Conservation (phyloP, 2,888 invertebrate genomes). For the Agrotis ipsilon region DNA sequence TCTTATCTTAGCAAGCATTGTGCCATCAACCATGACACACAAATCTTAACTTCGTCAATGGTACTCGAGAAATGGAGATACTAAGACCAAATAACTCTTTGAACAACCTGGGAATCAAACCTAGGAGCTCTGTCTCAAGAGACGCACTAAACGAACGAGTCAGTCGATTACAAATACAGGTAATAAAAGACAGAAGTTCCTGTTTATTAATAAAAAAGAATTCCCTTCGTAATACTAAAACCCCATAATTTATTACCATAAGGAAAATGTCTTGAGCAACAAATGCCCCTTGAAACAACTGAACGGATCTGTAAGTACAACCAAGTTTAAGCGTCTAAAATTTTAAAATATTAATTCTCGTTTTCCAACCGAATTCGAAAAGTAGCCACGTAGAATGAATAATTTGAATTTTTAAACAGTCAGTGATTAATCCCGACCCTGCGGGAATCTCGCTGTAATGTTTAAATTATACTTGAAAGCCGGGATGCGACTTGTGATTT, state of each 20-base stretch:
- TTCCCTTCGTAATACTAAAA: constrained; percentile 21
- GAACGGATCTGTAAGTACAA: constrained; percentile 48
- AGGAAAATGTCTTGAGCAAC: constrained; percentile 25
- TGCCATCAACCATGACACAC: too few species aligned
- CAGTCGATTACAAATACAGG: neutral
- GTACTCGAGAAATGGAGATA: too few species aligned
- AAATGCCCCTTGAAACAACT: constrained; percentile 21
- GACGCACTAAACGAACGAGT: too few species aligned
- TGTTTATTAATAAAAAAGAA: constrained; percentile 29
- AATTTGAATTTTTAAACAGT: constrained; percentile 85
- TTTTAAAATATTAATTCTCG: constrained; percentile 80
- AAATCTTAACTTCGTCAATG: too few species aligned
- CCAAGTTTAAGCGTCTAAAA: constrained; percentile 50
- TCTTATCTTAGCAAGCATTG: too few species aligned
- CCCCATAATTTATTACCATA: constrained; percentile 33
- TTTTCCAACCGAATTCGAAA: constrained; percentile 74
- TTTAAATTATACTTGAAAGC: constrained; percentile 65
- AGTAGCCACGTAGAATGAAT: constrained; percentile 78
- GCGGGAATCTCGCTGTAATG: constrained; percentile 68
- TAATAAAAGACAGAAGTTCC: neutral
- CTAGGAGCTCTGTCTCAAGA: too few species aligned
- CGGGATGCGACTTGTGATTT: constrained; percentile 67
- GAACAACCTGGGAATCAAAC: too few species aligned
- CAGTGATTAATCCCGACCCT: constrained; percentile 78
- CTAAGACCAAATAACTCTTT: too few species aligned